Conservation (phyloP, 2,797 vertebrate species). For the Prunella strophiata region DNA sequence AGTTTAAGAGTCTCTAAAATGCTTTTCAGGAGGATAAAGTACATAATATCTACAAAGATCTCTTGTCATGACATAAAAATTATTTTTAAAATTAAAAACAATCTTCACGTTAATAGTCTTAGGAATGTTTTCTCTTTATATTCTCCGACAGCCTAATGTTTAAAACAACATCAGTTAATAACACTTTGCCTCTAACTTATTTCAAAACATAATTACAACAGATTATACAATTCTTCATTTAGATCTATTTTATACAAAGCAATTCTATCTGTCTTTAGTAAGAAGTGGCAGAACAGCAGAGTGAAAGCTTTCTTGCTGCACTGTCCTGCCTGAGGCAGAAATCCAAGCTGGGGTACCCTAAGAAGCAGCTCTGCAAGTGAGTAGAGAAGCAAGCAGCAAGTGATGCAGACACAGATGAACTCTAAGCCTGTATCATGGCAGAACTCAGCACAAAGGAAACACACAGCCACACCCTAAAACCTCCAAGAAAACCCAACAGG, state of each 20-base stretch:
- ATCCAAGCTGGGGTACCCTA: neutral
- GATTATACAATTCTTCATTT: neutral
- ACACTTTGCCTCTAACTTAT: neutral
- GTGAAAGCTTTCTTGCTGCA: neutral
- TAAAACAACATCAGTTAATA: neutral
- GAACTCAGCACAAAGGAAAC: neutral
- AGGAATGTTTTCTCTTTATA: neutral
- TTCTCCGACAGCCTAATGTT: neutral
- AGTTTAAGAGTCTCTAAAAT: constrained; percentile 89
- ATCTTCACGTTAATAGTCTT: neutral
- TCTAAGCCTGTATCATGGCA: neutral
- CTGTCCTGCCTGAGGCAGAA: neutral
- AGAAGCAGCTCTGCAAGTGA: neutral
- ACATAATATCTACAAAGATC: neutral
- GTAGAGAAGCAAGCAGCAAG: neutral
- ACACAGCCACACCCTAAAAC: neutral
- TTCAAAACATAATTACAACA: neutral
- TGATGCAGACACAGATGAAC: neutral
- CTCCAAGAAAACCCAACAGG: neutral
- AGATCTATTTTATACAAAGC: neutral
- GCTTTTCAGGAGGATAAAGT: constrained; percentile 60
- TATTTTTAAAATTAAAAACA: neutral
- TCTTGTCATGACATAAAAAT: neutral
- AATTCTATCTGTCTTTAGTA: neutral
- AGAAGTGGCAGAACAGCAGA: neutral